A percentile compares a stretch with the other conserved stretches of the same genome.
phyloP scores from a whole-genome alignment of 1,140 invertebrate species.

The Lepidurus couesii region DNA sequence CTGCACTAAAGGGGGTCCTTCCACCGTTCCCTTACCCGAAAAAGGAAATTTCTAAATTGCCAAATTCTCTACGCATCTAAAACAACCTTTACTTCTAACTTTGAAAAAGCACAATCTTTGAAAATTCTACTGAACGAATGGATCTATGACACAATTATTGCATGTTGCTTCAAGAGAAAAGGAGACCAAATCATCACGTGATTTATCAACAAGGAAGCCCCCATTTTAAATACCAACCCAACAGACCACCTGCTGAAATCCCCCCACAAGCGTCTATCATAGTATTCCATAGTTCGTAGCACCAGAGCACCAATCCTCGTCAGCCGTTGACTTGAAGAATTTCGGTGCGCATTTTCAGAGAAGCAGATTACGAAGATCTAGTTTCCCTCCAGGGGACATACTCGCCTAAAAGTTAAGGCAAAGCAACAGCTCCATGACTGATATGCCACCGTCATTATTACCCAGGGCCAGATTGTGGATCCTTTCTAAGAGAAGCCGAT shows the following conservation, averaged over 20 bases:
- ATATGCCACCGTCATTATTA: slow-evolving; percentile 8
- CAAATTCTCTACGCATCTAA: background rate
- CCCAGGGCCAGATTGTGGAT: background rate
- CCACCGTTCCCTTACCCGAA: background rate
- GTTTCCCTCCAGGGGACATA: background rate
- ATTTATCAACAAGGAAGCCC: too few relatives aligned
- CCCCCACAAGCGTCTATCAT: too few relatives aligned
- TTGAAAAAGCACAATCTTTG: too few relatives aligned
- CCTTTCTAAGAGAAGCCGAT: background rate
- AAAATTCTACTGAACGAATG: too few relatives aligned
- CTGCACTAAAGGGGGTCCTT: too few relatives aligned
- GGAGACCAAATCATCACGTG: too few relatives aligned
- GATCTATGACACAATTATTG: too few relatives aligned
- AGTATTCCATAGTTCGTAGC: background rate
- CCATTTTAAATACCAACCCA: too few relatives aligned
- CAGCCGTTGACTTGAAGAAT: background rate
- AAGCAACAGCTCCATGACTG: slow-evolving; percentile 1
- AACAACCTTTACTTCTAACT: too few relatives aligned
- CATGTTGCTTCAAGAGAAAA: too few relatives aligned
- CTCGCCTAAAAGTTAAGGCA: background rate
- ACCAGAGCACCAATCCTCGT: background rate
- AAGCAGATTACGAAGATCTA: background rate
- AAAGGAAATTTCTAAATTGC: background rate
- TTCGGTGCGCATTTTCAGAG: background rate
- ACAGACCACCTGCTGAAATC: too few relatives aligned